Conservation (phyloP, 37 sponge, comb jelly and placozoan genomes). For the Dysidea cf. avara region DNA sequence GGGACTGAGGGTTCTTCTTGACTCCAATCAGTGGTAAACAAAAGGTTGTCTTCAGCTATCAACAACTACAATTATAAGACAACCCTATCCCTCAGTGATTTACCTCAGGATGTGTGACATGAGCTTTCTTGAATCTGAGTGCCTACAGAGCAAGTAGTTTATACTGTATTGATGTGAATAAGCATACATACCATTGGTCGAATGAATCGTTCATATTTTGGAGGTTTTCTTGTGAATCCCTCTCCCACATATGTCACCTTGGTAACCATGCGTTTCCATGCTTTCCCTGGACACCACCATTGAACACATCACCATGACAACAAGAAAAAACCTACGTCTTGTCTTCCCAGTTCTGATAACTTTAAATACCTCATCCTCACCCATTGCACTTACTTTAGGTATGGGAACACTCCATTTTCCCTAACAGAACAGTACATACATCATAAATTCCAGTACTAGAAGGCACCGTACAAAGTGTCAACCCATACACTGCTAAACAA, state of each 20-base stretch:
- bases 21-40: slow-evolving; percentile 97
- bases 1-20: slow-evolving; percentile 98
- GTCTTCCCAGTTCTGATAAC: slow-evolving; percentile 93
- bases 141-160: slow-evolving; percentile 27
- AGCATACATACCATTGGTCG: slow-evolving; percentile 86
- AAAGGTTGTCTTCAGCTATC: slow-evolving; percentile 94
- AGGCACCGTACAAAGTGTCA: neutral
- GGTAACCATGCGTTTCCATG: slow-evolving; percentile 98
- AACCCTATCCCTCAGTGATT: neutral
- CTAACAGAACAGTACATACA: slow-evolving; percentile 10
- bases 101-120: slow-evolving; percentile 98
- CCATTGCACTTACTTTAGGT: slow-evolving; percentile 93
- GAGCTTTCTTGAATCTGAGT: slow-evolving; percentile 98
- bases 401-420: slow-evolving; percentile 99
- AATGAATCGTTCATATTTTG: slow-evolving; percentile 98
- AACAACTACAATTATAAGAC: neutral
- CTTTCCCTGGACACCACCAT: slow-evolving; percentile 58
- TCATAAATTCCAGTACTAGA: neutral
- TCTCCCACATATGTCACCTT: slow-evolving; percentile 97
- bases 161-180: neutral
- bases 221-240: slow-evolving; percentile 95
- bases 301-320: neutral
- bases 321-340: slow-evolving; percentile 49
- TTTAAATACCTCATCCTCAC: slow-evolving; percentile 95
- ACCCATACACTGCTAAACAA: too few relatives aligned